Conservation (phyloP, 2,113 vertebrate genomes). For the Polypterus bichir region DNA sequence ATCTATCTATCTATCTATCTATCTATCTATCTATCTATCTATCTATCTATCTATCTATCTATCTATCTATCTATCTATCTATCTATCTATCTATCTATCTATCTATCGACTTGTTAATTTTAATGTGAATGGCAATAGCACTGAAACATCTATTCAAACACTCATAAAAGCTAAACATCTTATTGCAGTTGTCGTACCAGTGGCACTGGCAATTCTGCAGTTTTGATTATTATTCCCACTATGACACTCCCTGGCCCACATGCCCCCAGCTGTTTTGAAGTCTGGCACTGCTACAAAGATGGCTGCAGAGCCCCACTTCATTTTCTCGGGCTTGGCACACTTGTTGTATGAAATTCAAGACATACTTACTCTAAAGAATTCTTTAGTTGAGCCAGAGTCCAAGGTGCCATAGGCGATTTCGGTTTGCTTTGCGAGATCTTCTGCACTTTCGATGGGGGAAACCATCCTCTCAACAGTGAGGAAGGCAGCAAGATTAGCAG, state of each 20-base stretch:
- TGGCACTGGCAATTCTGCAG: neutral
- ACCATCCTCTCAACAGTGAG: constrained; percentile 98
- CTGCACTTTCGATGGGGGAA: constrained; percentile 95
- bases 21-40: too few species aligned
- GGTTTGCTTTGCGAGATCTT: constrained; percentile 96
- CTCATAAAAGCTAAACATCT: neutral
- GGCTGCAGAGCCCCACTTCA: constrained; percentile 6
- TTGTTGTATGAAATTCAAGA: constrained; percentile 18
- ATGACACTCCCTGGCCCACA: too few species aligned
- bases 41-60: too few species aligned
- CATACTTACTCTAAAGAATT: constrained; percentile 96
- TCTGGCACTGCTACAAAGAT: too few species aligned
- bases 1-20: too few species aligned
- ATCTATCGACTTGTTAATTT: too few species aligned
- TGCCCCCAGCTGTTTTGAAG: too few species aligned
- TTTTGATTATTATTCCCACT: constrained; percentile 6
- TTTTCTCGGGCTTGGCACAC: constrained; percentile 7
- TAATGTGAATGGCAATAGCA: too few species aligned
- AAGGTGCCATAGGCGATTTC: constrained; percentile 97
- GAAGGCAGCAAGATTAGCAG: constrained; percentile 97
- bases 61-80: too few species aligned
- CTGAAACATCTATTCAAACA: neutral
- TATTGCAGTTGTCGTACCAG: neutral
- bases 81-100: too few species aligned
- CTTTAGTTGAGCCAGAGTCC: constrained; percentile 98